Percentiles rank a stretch among this genome's conserved stretches.
Conservation (phyloP, 2,113 vertebrate genomes). For the Nycticebus coucang region DNA sequence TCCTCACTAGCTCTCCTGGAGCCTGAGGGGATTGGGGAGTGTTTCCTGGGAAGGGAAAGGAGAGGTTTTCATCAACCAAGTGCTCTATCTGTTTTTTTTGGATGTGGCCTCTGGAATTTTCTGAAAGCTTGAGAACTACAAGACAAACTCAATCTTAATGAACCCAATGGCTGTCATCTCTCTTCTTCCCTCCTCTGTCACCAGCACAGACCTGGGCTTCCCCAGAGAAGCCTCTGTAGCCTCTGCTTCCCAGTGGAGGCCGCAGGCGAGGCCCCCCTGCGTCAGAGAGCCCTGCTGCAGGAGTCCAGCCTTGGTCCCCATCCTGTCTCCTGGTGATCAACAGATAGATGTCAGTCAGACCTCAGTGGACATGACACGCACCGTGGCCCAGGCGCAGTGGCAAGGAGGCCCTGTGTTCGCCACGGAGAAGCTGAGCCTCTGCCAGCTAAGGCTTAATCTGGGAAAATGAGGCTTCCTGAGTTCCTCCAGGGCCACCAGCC, state of each 20-base stretch:
- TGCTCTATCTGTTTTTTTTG: neutral
- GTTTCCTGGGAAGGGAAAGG: neutral
- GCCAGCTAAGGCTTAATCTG: neutral
- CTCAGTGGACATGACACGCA: no score
- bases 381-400: neutral
- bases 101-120: neutral
- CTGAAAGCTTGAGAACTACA: neutral
- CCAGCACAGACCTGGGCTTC: accelerated
- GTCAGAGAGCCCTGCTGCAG: neutral
- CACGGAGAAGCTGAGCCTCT: no score
- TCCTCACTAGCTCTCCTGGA: neutral
- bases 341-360: accelerated
- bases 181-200: neutral
- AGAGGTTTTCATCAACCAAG: neutral
- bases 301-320: neutral
- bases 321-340: neutral
- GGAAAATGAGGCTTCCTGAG: neutral
- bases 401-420: neutral
- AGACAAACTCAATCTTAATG: neutral
- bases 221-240: neutral
- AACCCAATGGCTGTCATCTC: no score
- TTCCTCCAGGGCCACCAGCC: neutral
- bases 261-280: no score
- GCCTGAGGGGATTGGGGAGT: neutral
- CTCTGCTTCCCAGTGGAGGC: neutral